Evolutionary conservation across 2,113 vertebrate species (phyloP), one percentile per base, ranked within the genome.

Genomic region (Bubo scandiacus): DNA sequence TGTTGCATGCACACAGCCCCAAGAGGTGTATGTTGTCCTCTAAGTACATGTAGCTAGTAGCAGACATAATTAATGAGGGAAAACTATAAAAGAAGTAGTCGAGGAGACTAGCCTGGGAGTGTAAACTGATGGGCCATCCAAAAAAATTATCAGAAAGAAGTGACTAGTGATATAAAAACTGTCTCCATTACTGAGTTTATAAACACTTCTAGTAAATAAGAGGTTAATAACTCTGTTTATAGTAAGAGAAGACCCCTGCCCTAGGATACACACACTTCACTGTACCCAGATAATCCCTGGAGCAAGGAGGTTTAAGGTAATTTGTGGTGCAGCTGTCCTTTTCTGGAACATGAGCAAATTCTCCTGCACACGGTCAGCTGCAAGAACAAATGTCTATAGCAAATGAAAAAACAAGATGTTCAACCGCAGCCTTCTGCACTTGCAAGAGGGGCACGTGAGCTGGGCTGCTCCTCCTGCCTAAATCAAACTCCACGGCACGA

Each of bases 321-420:
- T 99, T 99, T 98, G 98, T 96, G 97, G 96, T 91, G 98, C 99
- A 99, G 99, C 99, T 99, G 99, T 99, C 98, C 94, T 93, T 97
- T 98, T 97, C 97, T 98, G 98, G 98, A 99, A 99, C 98, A 98
- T 98, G 98, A 96, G 97, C 97, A 98, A 98, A 98, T 98, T 98
- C 98, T 98, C 98, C 97, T 96, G 98, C 98, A 98, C 97, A 98
- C 98, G 98, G 98, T 99, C 98, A 99, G 99, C 98, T 99, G 98
- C 98, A 98, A 92, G 98, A 98, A 98, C 99, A 99, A 99, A 99
- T 99, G 98, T 98, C 98, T 97, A 89, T 92, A 97, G 94, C 97
- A 98, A 98, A 98, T 98, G 98, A 98, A 98, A 98, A 98, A 98
- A 98, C 98, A 98, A 98, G 98, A 98, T 98, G 98, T 97, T 97